These are phyloP conservation scores for Pantherophis guttatus DNA, from an alignment of 2,113 vertebrate genomes.

Conservation along the genomic window DNA sequence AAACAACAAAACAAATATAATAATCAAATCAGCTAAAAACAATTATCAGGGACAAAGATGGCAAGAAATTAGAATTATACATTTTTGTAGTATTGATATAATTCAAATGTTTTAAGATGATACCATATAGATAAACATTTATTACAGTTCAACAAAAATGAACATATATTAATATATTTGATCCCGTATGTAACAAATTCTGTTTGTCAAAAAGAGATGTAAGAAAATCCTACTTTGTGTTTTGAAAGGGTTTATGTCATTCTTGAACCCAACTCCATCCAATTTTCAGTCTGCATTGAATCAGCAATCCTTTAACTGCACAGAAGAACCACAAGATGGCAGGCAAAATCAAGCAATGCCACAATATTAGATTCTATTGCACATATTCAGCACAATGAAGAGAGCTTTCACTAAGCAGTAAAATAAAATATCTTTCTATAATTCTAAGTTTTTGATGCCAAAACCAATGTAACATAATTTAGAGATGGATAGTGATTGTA, in stretches of 20 bases:
- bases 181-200: neutral
- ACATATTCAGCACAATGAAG: neutral
- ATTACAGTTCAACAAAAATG: neutral
- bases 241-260: neutral
- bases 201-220: neutral
- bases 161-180: neutral
- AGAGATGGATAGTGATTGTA: neutral
- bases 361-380: neutral
- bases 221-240: neutral
- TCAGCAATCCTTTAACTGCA: neutral
- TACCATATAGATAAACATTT: neutral
- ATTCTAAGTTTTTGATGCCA: neutral
- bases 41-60: neutral
- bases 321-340: neutral
- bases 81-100: neutral
- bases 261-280: neutral
- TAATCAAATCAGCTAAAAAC: neutral
- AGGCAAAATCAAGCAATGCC: neutral
- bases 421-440: neutral
- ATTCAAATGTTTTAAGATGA: neutral
- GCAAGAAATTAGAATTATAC: neutral
- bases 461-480: neutral
- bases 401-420: neutral
- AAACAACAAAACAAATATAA: neutral
- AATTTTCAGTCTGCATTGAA: neutral